phyloP scores from a whole-genome alignment of 2,113 vertebrate species.

The Pygoscelis adeliae region DNA sequence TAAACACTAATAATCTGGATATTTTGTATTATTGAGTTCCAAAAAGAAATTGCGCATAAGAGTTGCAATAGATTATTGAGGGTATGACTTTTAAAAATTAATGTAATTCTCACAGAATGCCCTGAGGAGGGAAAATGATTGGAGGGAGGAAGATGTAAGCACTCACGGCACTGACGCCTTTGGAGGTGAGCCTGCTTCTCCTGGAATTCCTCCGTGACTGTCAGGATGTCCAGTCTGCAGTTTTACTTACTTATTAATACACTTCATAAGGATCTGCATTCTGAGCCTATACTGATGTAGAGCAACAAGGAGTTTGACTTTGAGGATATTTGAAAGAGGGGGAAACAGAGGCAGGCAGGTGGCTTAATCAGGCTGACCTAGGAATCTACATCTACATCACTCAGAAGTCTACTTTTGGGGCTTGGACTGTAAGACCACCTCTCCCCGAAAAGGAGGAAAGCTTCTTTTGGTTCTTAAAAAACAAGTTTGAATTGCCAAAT shows the following conservation, averaged over 20 bases:
- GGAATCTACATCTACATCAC: neutral
- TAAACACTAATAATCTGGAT: conserved; percentile 27
- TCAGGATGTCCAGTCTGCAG: neutral
- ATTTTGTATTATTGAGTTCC: neutral
- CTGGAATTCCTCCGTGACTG: neutral
- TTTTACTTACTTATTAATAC: neutral
- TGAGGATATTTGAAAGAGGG: neutral
- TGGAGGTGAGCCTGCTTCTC: neutral
- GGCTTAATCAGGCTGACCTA: neutral
- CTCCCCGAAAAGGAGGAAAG: neutral
- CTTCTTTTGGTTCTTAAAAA: neutral
- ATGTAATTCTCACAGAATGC: neutral
- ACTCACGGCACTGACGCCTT: neutral
- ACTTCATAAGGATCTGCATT: neutral
- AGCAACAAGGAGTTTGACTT: neutral
- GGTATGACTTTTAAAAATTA: neutral
- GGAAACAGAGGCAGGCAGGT: neutral
- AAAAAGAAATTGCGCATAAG: neutral
- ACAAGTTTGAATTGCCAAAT: neutral
- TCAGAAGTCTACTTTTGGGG: neutral
- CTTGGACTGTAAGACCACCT: neutral
- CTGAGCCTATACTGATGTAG: neutral
- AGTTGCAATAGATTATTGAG: neutral
- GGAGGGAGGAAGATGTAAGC: neutral
- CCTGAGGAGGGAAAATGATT: neutral